phyloP scores from a whole-genome alignment of 1,140 invertebrate genomes.

The Sarcophaga peregrina region DNA sequence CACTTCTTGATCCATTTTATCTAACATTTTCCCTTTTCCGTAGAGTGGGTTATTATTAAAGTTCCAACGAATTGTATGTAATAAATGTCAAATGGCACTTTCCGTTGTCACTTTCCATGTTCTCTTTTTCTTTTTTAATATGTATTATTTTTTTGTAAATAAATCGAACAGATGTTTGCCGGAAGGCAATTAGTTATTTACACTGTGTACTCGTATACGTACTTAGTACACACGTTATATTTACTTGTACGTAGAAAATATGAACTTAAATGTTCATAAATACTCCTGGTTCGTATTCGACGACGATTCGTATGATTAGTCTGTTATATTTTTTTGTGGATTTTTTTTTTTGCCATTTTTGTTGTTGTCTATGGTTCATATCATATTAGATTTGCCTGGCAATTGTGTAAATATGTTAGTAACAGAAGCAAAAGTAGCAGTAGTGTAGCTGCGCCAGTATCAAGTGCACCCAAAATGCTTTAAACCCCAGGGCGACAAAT shows the following conservation, averaged over 20 bases:
- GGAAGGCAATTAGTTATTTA: constrained; percentile 39
- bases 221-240: background rate
- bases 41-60: too few relatives aligned
- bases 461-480: constrained; percentile 35
- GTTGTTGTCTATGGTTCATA: constrained; percentile 34
- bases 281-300: background rate
- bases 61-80: background rate
- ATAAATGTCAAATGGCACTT: constrained; percentile 15
- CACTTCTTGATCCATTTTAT: too few relatives aligned
- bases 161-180: constrained; percentile 41
- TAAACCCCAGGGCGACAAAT: constrained; percentile 38
- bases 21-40: too few relatives aligned
- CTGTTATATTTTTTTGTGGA: background rate
- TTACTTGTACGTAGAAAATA: background rate
- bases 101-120: background rate
- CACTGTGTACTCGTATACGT: constrained; percentile 17
- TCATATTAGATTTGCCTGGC: background rate
- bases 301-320: background rate
- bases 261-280: background rate
- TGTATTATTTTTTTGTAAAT: background rate
- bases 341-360: background rate
- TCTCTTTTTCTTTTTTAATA: background rate
- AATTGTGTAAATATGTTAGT: too few relatives aligned
- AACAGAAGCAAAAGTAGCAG: too few relatives aligned
- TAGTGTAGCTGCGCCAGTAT: constrained; percentile 1